Evolutionary conservation across 2,113 vertebrate species (phyloP), one percentile per base, ranked within the genome.

Genomic region (Furnarius figulus): DNA sequence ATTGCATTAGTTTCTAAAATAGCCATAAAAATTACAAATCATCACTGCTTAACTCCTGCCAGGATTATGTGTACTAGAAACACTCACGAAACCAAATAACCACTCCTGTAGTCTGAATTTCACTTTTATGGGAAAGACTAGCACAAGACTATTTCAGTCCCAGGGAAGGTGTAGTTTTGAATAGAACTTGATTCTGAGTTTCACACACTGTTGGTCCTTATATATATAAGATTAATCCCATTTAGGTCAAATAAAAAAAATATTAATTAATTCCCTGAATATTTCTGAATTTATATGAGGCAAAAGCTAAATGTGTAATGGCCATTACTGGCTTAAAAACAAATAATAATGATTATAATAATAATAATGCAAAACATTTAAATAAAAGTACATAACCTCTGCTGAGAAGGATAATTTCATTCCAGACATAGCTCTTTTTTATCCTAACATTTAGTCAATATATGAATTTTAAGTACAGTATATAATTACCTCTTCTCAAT

Each of bases 401-500:
- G 13, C 31, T 44, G 66, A 75, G 14, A 88, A 87, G 5, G 14
- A 13, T 49, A 65, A 70, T 23, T 88, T 90, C 23, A 42, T 27
- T 93, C 79, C 24, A 53, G 40, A 42, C 14, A 31, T 25, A 68
- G 14, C 9, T 42, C 18, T 31, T 82, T 56, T 58, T 72, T 46
- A 68, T 40, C 19, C 44, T 59, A 89, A 66, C 2, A 3, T 76
- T 79, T 87, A 90, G 50, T 63, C 35, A 89, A 81, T 44, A 63
- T 19, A 95, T 63, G 21, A 89, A 63, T 92, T 82, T 85, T 88
- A 93, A 89, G 28, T 44, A 94, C 23, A 66, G 9, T 56, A 55
- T 23, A 83, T n/a, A 88, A 87, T 92, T 79, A 90, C 65, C 58
- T 87, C 85, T 65, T 76, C 78, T 63, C 19, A 87, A 73, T 95